Percentiles rank a stretch among this genome's conserved stretches.
phyloP scores from a whole-genome alignment of 2,888 invertebrate genomes.

The Synergus itoensis region DNA sequence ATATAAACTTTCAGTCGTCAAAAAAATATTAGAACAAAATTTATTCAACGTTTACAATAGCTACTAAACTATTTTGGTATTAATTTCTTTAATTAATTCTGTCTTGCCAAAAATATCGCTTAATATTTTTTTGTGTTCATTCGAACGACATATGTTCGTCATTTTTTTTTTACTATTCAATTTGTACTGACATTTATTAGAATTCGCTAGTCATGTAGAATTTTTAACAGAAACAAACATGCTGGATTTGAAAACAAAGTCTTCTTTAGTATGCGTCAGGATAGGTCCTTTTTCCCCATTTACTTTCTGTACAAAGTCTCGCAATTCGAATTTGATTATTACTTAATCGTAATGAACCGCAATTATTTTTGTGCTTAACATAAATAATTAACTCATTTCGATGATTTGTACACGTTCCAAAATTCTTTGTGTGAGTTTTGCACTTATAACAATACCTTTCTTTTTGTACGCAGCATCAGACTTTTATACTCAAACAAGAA shows the following conservation, averaged over 20 bases:
- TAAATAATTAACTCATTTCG: slow-evolving; percentile 22
- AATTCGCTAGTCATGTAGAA: slow-evolving; percentile 68
- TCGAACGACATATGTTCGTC: slow-evolving; percentile 60
- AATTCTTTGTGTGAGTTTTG: slow-evolving; percentile 26
- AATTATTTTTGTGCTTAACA: slow-evolving; percentile 21
- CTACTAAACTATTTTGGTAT: slow-evolving; percentile 58
- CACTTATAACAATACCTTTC: slow-evolving; percentile 51
- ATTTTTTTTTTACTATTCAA: slow-evolving; percentile 64
- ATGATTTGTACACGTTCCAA: slow-evolving; percentile 48
- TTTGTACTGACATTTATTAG: slow-evolving; percentile 76
- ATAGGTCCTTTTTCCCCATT: slow-evolving; percentile 5
- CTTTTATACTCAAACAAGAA: slow-evolving; percentile 53
- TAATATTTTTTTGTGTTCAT: slow-evolving; percentile 50
- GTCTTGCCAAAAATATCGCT: slow-evolving; percentile 75
- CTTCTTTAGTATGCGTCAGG: slow-evolving; percentile 17
- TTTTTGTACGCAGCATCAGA: slow-evolving; percentile 62
- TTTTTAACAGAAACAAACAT: slow-evolving; percentile 50
- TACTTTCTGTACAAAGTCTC: slow-evolving; percentile 17
- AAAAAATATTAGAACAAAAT: slow-evolving; percentile 72
- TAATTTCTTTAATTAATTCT: slow-evolving; percentile 61
- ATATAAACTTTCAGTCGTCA: slow-evolving; percentile 74
- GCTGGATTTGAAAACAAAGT: slow-evolving; percentile 49
- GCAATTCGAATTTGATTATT: neutral
- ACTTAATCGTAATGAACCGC: neutral
- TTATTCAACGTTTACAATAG: slow-evolving; percentile 62